phyloP scores from a whole-genome alignment of 2,888 invertebrate genomes.

The Nomada lathburiana region DNA sequence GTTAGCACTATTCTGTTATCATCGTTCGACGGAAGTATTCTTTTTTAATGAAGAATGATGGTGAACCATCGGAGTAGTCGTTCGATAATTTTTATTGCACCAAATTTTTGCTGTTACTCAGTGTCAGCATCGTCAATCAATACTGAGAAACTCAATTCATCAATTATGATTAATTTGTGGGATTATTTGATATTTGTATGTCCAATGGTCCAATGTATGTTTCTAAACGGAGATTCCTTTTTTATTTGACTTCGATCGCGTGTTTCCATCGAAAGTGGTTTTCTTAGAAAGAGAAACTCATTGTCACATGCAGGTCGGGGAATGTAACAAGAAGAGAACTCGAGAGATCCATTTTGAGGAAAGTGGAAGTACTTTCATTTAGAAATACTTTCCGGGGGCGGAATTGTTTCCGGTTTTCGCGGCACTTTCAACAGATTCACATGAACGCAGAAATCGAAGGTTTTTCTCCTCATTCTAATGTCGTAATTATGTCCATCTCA shows the following conservation, averaged over 20 bases:
- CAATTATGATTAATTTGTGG: no score
- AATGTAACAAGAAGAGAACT: slow-evolving; percentile 36
- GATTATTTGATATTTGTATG: no score
- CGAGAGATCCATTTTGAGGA: slow-evolving; percentile 43
- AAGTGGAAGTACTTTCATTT: slow-evolving; percentile 46
- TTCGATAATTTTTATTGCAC: no score
- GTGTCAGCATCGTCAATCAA: no score
- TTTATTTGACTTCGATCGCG: neutral
- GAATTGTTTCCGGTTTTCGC: slow-evolving; percentile 26
- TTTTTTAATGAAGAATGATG: neutral
- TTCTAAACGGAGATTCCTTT: no score
- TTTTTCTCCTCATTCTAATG: neutral
- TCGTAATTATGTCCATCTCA: no score
- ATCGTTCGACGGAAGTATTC: slow-evolving; percentile 38
- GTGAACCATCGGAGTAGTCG: no score
- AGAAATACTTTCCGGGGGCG: slow-evolving; percentile 22
- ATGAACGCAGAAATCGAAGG: neutral
- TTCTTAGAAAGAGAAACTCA: slow-evolving; percentile 57
- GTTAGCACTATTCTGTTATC: slow-evolving; percentile 48
- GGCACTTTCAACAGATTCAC: neutral
- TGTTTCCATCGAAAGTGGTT: slow-evolving; percentile 25
- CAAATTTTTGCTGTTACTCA: no score
- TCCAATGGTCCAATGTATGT: no score
- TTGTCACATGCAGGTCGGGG: slow-evolving; percentile 25
- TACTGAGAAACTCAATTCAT: no score